Percentiles rank a stretch among this genome's conserved stretches.
phyloP scores from a whole-genome alignment of 2,888 invertebrate genomes.

The Acleris laterana region DNA sequence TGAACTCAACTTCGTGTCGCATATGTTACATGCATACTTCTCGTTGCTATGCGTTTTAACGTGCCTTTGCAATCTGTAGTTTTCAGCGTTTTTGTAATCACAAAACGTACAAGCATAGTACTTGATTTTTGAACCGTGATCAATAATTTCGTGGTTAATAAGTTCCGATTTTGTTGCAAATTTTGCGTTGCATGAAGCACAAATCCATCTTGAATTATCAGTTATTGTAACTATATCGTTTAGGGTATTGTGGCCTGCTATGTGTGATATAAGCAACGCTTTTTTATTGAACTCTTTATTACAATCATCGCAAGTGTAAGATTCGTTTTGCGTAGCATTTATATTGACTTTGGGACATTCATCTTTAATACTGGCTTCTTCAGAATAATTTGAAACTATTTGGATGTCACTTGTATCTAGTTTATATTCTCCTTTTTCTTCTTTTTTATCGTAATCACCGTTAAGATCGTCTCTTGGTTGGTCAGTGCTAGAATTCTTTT shows the following conservation, averaged over 20 bases:
- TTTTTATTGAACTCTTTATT: conserved; percentile 2
- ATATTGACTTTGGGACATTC: not conserved
- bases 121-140: conserved; percentile 11
- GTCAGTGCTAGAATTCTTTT: no score
- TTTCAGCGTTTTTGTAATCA: conserved; percentile 4
- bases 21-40: conserved; percentile 27
- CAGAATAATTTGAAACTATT: not conserved
- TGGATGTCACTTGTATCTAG: not conserved
- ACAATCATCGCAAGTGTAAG: not conserved
- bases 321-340: not conserved
- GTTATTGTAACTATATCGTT: not conserved
- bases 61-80: not conserved
- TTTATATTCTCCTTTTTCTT: not conserved
- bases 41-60: not conserved
- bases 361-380: not conserved
- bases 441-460: not conserved
- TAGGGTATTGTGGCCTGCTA: not conserved
- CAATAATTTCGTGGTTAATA: conserved; percentile 15
- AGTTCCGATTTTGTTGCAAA: conserved; percentile 9
- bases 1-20: conserved; percentile 18
- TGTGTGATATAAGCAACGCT: not conserved
- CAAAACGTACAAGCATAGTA: conserved; percentile 1
- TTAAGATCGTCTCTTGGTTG: no score
- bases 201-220: not conserved
- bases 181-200: conserved; percentile 5